Percentiles rank a stretch among this genome's conserved stretches.
Evolutionary conservation across 2,797 vertebrate species (phyloP).

Genomic region (Falco biarmicus): DNA sequence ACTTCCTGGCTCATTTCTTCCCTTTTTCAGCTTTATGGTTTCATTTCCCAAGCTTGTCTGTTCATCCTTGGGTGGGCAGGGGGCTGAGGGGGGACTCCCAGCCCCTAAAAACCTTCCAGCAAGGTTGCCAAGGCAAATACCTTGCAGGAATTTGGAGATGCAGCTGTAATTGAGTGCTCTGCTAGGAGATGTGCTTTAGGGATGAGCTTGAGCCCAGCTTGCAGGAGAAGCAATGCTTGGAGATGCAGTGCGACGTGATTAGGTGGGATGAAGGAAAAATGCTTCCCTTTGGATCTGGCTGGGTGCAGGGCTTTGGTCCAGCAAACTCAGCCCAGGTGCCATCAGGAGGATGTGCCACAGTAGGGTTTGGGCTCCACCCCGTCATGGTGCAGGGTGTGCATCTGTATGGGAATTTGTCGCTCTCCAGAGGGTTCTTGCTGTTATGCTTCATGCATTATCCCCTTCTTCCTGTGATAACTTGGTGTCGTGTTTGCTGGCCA

Average conservation of each 20-base stretch:
- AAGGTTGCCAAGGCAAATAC: not conserved
- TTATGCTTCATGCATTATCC: not conserved
- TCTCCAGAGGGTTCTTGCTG: not conserved
- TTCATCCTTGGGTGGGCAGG: conserved; percentile 24
- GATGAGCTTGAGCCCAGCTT: not conserved
- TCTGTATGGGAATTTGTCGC: not conserved
- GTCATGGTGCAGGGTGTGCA: rapidly evolving
- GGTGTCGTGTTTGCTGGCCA: not conserved
- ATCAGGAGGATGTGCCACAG: rapidly evolving
- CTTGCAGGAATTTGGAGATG: not conserved
- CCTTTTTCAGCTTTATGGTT: not conserved
- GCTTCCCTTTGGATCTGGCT: not conserved
- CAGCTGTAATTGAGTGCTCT: not conserved
- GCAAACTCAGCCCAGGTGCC: not conserved
- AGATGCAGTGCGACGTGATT: rapidly evolving
- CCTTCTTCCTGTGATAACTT: not conserved
- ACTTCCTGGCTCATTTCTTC: conserved; percentile 22
- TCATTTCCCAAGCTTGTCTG: not conserved
- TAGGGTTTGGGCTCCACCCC: not conserved
- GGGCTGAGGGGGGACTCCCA: not conserved
- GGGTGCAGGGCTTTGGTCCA: not conserved
- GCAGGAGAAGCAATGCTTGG: rapidly evolving
- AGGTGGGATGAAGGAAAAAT: not conserved
- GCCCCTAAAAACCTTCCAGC: not conserved
- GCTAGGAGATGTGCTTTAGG: not conserved